Base-by-base conservation (phyloP, 2,113 vertebrate genomes). In the Mola mola region DNA sequence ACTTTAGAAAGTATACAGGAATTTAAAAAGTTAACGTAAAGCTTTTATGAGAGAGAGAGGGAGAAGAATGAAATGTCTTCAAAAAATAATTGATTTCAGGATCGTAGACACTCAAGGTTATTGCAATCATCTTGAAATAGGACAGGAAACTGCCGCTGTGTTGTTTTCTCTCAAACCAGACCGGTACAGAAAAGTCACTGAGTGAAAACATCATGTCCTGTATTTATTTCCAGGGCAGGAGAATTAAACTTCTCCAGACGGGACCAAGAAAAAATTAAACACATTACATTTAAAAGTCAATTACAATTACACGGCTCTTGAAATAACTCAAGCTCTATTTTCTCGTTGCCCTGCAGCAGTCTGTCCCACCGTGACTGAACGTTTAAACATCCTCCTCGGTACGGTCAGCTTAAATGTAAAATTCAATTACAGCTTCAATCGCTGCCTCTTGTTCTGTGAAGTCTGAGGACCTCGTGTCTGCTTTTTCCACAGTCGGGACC, bases 141-240 rank as follows among this genome's bases (percentile, higher is more conserved):
- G 56, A 56, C 41, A 67, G 43, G n/a, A 76, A 43, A 50, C 26
- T 40, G 37, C 34, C 62, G 53, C 28, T n/a, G n/a, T n/a, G n/a
- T n/a, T n/a, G n/a, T n/a, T n/a, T n/a, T n/a, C n/a, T n/a, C n/a
- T n/a, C n/a, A n/a, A n/a, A n/a, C n/a, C n/a, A n/a, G n/a, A n/a
- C n/a, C n/a, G 22, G 33, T 43, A 25, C 17, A 46, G 16, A 3
- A 1, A 22, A 5, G 29, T 31, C 28, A 64, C 9, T 4, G 20
- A 47, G 36, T 8, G 6, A 49, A 61, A 20, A n/a, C n/a, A 46
- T 59, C 26, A 37, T 25, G 22, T 51, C 33, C 38, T 28, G 26
- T 68, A 33, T 81, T 78, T 66, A 66, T 64, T 64, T 66, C 50
- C 84, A 42, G 72, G 53, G 59, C 62, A 79, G 69, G 34, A 25